phyloP scores from a whole-genome alignment of 1,140 invertebrate species.

The Berghia stephanieae region DNA sequence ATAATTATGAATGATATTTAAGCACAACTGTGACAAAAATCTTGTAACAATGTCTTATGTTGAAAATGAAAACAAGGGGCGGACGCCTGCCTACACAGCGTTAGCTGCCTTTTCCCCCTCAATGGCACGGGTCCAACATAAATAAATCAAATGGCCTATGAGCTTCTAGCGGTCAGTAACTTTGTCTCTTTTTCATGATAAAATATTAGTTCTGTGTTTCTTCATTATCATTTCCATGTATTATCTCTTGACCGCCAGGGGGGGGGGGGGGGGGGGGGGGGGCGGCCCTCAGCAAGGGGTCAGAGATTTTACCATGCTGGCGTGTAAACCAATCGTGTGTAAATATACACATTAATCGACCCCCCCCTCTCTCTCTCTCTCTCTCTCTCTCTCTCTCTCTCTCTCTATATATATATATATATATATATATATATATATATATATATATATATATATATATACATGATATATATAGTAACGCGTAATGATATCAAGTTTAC shows the following conservation, averaged over 20 bases:
- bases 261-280: background rate
- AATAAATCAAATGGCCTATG: background rate
- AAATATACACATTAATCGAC: slow-evolving; percentile 10
- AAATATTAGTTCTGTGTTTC: background rate
- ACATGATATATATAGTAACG: too few relatives aligned
- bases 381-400: background rate
- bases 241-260: background rate
- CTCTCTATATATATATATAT: too few relatives aligned
- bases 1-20: too few relatives aligned
- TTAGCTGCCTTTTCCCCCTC: background rate
- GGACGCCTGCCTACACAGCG: background rate
- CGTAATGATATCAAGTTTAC: too few relatives aligned
- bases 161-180: background rate
- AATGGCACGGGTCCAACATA: background rate
- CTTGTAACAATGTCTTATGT: background rate
- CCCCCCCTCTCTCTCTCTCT: slow-evolving; percentile 12
- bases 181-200: background rate
- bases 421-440: too few relatives aligned
- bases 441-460: too few relatives aligned
- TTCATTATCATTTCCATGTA: background rate
- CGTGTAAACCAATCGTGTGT: background rate
- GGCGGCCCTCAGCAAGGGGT: background rate
- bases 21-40: too few relatives aligned
- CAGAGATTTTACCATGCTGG: background rate
- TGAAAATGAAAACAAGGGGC: background rate